Evolutionary conservation across 2,888 invertebrate genomes (phyloP).

Genomic region (Leptodirus hochenwartii): DNA sequence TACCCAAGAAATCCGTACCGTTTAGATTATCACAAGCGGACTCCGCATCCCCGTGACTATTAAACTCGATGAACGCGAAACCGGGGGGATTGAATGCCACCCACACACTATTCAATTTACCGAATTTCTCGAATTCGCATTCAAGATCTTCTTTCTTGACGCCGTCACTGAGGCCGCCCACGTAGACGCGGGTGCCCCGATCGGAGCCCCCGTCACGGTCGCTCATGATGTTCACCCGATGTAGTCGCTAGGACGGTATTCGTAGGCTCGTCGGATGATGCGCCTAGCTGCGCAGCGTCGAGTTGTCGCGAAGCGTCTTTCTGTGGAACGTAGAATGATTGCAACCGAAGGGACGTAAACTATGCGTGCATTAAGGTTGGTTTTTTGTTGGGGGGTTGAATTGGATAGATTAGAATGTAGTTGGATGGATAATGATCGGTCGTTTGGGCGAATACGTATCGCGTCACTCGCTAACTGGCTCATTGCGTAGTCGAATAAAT

Average conservation of each 20-base stretch:
- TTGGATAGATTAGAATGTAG: no score
- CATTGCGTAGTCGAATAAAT: not conserved
- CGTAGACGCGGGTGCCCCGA: constrained; percentile 65
- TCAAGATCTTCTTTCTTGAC: constrained; percentile 86
- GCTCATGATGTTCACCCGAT: constrained; percentile 13
- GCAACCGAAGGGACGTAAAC: constrained; percentile 16
- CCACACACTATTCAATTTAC: constrained; percentile 84
- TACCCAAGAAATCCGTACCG: constrained; percentile 72
- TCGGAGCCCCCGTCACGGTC: constrained; percentile 17
- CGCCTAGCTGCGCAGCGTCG: no score
- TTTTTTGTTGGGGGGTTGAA: no score
- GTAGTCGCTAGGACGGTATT: constrained; percentile 7
- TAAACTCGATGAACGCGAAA: constrained; percentile 87
- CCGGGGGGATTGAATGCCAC: constrained; percentile 88
- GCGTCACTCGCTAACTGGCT: constrained; percentile 5
- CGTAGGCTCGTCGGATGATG: constrained; percentile 3
- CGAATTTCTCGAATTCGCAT: constrained; percentile 79
- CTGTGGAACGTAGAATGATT: constrained; percentile 27
- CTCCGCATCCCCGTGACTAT: constrained; percentile 74
- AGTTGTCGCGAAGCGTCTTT: constrained; percentile 10
- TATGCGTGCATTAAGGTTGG: no score
- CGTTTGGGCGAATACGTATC: constrained; percentile 27
- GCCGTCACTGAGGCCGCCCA: constrained; percentile 74
- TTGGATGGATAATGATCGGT: no score
- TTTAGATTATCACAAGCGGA: constrained; percentile 78